A percentile compares a stretch with the other conserved stretches of the same genome.
phyloP scores from a whole-genome alignment of 53 echinoderm and acorn worm species.

The Luidia sarsii region DNA sequence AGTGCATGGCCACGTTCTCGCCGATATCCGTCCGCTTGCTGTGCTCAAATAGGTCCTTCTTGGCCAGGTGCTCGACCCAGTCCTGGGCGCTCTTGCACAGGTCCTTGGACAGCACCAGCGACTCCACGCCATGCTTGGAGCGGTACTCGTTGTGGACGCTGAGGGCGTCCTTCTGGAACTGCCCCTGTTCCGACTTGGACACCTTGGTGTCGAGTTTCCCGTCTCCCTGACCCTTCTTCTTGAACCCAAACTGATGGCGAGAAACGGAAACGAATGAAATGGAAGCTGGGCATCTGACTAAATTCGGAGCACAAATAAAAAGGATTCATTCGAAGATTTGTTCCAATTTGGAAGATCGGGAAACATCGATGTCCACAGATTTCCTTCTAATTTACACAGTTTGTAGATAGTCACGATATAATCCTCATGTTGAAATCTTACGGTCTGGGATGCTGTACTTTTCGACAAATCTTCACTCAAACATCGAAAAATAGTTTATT shows the following conservation, averaged over 20 bases:
- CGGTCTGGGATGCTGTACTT: too few species aligned
- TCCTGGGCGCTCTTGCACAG: conserved; percentile 78
- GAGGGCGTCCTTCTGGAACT: conserved; percentile 77
- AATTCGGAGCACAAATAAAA: neutral
- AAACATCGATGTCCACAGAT: too few species aligned
- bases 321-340: too few species aligned
- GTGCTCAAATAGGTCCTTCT: conserved; percentile 83
- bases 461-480: too few species aligned
- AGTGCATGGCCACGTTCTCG: conserved; percentile 91
- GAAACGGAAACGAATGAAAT: too few species aligned
- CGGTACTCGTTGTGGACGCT: conserved; percentile 73
- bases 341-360: too few species aligned
- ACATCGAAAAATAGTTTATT: too few species aligned
- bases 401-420: too few species aligned
- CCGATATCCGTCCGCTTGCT: conserved; percentile 73
- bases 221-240: conserved; percentile 39
- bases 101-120: conserved; percentile 63
- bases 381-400: too few species aligned
- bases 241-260: conserved; percentile 37
- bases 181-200: conserved; percentile 60
- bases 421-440: too few species aligned
- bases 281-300: neutral
- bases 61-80: conserved; percentile 88
- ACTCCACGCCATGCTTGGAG: conserved; percentile 65
- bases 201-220: conserved; percentile 46